A percentile compares a stretch with the other conserved stretches of the same genome.
Evolutionary conservation across 2,113 vertebrate species (phyloP).

Genomic region (Triplophysa dalaica): DNA sequence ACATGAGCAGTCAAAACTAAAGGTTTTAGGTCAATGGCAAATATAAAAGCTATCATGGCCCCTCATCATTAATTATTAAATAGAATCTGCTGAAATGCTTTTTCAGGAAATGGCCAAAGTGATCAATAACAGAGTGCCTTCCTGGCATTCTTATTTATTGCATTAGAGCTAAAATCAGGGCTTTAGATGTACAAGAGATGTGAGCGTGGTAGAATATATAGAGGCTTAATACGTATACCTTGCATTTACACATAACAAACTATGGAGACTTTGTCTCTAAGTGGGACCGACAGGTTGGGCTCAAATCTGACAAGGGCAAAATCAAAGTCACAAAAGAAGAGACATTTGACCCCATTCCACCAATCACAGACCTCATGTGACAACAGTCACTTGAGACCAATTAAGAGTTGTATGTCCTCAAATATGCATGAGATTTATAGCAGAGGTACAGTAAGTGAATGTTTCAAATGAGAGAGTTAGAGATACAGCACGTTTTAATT

Average conservation of each 20-base stretch:
- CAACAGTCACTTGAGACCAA: slow-evolving; percentile 42
- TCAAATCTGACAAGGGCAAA: slow-evolving; percentile 30
- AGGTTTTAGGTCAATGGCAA: slow-evolving; percentile 5
- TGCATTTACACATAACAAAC: slow-evolving; percentile 20
- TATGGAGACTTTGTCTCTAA: slow-evolving; percentile 32
- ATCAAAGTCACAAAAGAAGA: neutral
- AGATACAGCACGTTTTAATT: neutral
- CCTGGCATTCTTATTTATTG: slow-evolving; percentile 77
- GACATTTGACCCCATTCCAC: slow-evolving; percentile 28
- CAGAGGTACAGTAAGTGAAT: neutral
- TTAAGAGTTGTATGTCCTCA: slow-evolving; percentile 20
- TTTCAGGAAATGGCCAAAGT: slow-evolving; percentile 59
- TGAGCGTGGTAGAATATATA: neutral
- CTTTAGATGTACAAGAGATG: slow-evolving; percentile 26
- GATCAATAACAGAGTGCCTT: slow-evolving; percentile 78
- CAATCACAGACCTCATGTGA: slow-evolving; percentile 48
- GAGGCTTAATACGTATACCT: neutral
- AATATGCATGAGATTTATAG: slow-evolving; percentile 9
- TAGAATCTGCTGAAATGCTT: slow-evolving; percentile 57
- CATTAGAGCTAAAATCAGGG: slow-evolving; percentile 67
- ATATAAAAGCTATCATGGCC: slow-evolving; percentile 16
- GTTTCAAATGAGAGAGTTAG: slow-evolving; percentile 29
- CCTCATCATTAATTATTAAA: slow-evolving; percentile 68
- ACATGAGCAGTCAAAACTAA: neutral
- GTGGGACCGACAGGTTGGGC: slow-evolving; percentile 29